phyloP scores from a whole-genome alignment of 2,888 invertebrate species.

The Leucoma salicis region DNA sequence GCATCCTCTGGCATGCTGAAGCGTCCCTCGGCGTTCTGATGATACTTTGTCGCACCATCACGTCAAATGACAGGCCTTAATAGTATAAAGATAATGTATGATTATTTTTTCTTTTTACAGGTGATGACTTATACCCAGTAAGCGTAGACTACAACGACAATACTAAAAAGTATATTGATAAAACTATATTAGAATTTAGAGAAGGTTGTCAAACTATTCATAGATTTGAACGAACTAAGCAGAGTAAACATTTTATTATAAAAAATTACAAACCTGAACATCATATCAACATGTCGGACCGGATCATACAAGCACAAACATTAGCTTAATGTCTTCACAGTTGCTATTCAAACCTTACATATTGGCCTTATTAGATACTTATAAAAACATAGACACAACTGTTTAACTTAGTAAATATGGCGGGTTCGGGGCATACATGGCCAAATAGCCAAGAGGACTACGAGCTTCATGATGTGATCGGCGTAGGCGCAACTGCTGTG shows the following conservation, averaged over 20 bases:
- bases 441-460: slow-evolving; percentile 97
- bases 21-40: no score
- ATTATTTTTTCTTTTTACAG: slow-evolving; percentile 51
- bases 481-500: slow-evolving; percentile 98
- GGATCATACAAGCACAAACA: slow-evolving; percentile 38
- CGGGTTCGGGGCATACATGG: slow-evolving; percentile 84
- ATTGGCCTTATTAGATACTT: slow-evolving; percentile 61
- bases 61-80: no score
- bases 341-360: slow-evolving; percentile 51
- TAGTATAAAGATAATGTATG: no score
- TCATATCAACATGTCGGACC: slow-evolving; percentile 69
- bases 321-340: slow-evolving; percentile 31
- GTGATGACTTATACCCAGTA: slow-evolving; percentile 74
- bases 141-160: slow-evolving; percentile 57
- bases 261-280: slow-evolving; percentile 56
- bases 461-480: slow-evolving; percentile 96
- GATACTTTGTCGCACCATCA: no score
- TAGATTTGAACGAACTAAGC: slow-evolving; percentile 47
- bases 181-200: slow-evolving; percentile 60
- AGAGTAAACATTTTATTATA: slow-evolving; percentile 39
- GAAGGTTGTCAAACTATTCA: slow-evolving; percentile 47
- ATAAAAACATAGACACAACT: slow-evolving; percentile 18
- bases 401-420: slow-evolving; percentile 42
- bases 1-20: no score
- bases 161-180: slow-evolving; percentile 42